A percentile compares a stretch with the other conserved stretches of the same genome.
Conservation (phyloP, 1,140 invertebrate species). For the Phymastichus coffea region DNA sequence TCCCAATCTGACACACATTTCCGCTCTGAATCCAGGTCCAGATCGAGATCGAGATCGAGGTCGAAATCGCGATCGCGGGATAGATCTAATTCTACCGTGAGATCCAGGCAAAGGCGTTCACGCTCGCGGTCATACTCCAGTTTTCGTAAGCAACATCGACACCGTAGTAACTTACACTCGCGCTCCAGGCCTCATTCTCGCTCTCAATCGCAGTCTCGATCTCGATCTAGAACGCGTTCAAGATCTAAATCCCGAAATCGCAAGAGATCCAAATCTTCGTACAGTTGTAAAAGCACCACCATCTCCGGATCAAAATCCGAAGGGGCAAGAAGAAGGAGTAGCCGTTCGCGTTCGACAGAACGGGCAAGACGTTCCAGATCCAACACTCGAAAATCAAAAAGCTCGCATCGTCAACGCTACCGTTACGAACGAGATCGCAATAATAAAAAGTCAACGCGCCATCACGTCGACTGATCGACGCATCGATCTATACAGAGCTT, state of each 20-base stretch:
- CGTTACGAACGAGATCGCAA: conserved; percentile 48
- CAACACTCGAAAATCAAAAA: conserved; percentile 41
- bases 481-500: no score
- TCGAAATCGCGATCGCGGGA: conserved; percentile 38
- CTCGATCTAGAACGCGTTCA: conserved; percentile 30
- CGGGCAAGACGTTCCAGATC: conserved; percentile 43
- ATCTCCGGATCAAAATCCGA: conserved; percentile 21
- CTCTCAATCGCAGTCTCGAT: conserved; percentile 34
- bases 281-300: conserved; percentile 31
- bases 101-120: conserved; percentile 37
- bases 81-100: conserved; percentile 45
- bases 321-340: conserved; percentile 27
- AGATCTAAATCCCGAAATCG: conserved; percentile 34
- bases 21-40: conserved; percentile 35
- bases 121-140: conserved; percentile 38
- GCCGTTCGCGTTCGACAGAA: conserved; percentile 41
- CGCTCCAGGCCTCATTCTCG: conserved; percentile 38
- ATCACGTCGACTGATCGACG: conserved; percentile 54
- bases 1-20: background rate
- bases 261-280: conserved; percentile 38
- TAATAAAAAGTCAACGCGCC: conserved; percentile 54
- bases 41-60: conserved; percentile 34
- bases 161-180: conserved; percentile 36
- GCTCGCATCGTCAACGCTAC: conserved; percentile 41
- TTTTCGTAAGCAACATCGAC: conserved; percentile 31